Base-by-base conservation (phyloP, 2,113 vertebrate species). In the Procavia capensis region DNA sequence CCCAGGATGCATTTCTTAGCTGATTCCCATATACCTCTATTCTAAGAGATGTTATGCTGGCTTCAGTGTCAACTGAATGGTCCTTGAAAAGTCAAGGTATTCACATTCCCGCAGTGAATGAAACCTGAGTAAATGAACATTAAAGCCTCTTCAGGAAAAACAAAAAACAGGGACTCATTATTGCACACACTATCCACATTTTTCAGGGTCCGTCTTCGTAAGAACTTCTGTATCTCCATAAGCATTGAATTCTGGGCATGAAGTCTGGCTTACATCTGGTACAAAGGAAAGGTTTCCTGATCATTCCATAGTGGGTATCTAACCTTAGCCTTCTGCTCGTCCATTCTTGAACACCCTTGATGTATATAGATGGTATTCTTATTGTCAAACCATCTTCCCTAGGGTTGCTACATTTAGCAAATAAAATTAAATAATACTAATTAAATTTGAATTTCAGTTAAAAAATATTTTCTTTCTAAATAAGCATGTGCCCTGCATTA, bases 361-460 rank as follows among this genome's bases (percentile, higher is more conserved):
- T 66, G n/a, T 59, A 78, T 34, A 64, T 47, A 85, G 43, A 2
- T 8, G 45, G 45, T 83, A 57, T 2, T 6, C 34, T 41, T 61
- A 14, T 17, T 11, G 5, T 25, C 6, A 81, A 47, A 9, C 11
- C 27, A 74, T 87, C 13, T n/a, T 74, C 5, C 17, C 64, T 45
- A 64, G 57, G 16, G 20, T 31, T 31, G 0, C 3, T 9, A 61
- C 8, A 66, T 87, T 54, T 3, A 59, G n/a, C 4, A 29, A 79
- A 81, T 50, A 57, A 72, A 93, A 84, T 64, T 9, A 68, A 29
- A 92, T 9, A 10, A 31, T 2, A 84, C 4, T 13, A 76, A 27
- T 85, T 81, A 75, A 36, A 57, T 88, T 64, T 76, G 31, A 81
- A 72, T 76, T 95, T 93, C 20, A 93, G 29, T 45, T 82, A 85